These are phyloP conservation scores for Sinocyclocheilus anophthalmus DNA, from an alignment of 2,113 vertebrate genomes.

Conservation along the genomic window DNA sequence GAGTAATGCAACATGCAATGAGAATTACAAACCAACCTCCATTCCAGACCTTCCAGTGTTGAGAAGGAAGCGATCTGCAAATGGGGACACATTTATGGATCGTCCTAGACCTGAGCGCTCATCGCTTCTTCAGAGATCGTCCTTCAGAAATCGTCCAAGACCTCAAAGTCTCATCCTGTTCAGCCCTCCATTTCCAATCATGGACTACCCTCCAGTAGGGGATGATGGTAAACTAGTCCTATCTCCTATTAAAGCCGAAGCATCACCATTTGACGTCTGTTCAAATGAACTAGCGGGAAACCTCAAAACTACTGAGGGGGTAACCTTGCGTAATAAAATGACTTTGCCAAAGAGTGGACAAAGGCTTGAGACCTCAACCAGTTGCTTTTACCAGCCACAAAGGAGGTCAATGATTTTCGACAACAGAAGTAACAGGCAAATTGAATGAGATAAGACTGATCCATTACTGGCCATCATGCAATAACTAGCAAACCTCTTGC, in stretches of 20 bases:
- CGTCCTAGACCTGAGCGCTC: constrained; percentile 84
- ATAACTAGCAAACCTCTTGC: background rate
- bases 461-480: background rate
- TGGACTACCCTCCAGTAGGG: constrained; percentile 88
- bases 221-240: constrained; percentile 83
- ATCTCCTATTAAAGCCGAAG: constrained; percentile 86
- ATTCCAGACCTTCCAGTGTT: constrained; percentile 77
- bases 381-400: constrained; percentile 99
- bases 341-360: constrained; percentile 97
- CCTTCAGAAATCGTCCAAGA: constrained; percentile 89
- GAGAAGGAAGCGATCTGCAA: constrained; percentile 82
- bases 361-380: constrained; percentile 95
- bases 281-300: constrained; percentile 81
- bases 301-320: constrained; percentile 78
- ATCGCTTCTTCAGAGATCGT: constrained; percentile 83
- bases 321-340: constrained; percentile 90
- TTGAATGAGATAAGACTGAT: constrained; percentile 77
- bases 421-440: constrained; percentile 90
- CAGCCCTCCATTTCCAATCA: constrained; percentile 94
- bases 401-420: constrained; percentile 95
- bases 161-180: constrained; percentile 98
- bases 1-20: constrained; percentile 59
- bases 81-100: constrained; percentile 83
- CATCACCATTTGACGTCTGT: constrained; percentile 74
- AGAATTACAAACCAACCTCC: constrained; percentile 62